Percentiles rank a stretch among this genome's conserved stretches.
Conservation (phyloP, 2,888 invertebrate genomes). For the Ormyrus pomaceus region DNA sequence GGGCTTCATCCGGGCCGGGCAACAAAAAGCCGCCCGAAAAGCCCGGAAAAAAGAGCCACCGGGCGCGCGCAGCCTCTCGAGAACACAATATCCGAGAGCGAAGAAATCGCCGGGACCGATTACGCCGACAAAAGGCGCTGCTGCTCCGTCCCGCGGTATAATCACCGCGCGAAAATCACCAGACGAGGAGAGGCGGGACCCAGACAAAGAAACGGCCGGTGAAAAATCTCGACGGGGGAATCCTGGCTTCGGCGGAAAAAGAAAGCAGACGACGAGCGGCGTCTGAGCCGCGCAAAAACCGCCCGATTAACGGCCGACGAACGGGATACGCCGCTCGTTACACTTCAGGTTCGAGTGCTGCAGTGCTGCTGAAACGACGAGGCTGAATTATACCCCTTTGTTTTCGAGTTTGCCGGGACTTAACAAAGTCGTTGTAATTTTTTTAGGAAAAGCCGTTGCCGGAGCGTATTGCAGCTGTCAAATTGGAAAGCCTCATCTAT, state of each 20-base stretch:
- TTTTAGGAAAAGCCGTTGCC: no score
- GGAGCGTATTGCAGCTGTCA: no score
- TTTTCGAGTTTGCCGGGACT: no score
- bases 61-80: background rate
- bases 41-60: background rate
- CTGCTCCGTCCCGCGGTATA: background rate
- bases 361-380: no score
- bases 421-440: no score
- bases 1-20: background rate
- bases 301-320: background rate
- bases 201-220: background rate
- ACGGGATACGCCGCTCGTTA: background rate
- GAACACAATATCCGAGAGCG: conserved; percentile 4
- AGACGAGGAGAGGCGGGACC: background rate
- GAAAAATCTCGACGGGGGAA: conserved; percentile 24
- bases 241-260: conserved; percentile 21
- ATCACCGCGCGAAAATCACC: conserved; percentile 45
- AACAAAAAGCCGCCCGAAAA: background rate
- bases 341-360: no score
- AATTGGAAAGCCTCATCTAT: no score
- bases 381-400: no score
- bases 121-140: conserved; percentile 21
- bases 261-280: background rate
- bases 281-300: background rate
- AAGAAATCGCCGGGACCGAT: conserved; percentile 39